Conservation (phyloP, 92 coral and sea anemone species). For the Zoanthus gigantus region DNA sequence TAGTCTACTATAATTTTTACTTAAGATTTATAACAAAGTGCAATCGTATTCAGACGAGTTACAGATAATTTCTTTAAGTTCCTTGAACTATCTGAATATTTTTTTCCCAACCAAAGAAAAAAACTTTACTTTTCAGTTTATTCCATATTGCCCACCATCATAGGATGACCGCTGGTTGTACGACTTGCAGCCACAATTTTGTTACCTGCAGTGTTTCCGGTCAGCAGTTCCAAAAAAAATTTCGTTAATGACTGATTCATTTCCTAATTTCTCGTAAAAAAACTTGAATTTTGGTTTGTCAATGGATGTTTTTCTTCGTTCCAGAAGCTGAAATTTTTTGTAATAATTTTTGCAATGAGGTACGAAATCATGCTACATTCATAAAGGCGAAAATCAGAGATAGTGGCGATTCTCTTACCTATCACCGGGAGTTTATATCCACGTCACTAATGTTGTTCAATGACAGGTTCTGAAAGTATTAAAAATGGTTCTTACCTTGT, state of each 20-base stretch:
- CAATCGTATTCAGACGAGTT: no score
- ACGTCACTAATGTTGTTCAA: not conserved
- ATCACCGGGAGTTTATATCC: not conserved
- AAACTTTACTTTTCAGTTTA: no score
- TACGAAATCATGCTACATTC: not conserved
- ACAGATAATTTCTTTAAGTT: no score
- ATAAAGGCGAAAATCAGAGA: not conserved
- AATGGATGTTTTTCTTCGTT: not conserved
- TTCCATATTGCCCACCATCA: slow-evolving; percentile 3
- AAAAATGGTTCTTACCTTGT: no score
- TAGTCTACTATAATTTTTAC: no score
- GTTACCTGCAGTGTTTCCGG: not conserved
- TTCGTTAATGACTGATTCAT: not conserved
- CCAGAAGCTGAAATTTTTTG: not conserved
- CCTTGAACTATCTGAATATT: no score
- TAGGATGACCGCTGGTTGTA: not conserved
- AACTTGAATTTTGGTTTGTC: not conserved
- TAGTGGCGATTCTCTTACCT: not conserved
- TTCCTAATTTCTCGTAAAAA: not conserved
- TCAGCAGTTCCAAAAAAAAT: not conserved
- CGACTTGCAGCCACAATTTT: slow-evolving; percentile 9
- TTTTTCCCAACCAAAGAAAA: no score
- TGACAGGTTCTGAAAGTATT: no score
- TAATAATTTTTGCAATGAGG: not conserved
- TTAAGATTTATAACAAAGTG: no score